Evolutionary conservation across 1,140 invertebrate species (phyloP), one percentile per base, ranked within the genome.

Genomic region (Lepidurus couesii): DNA sequence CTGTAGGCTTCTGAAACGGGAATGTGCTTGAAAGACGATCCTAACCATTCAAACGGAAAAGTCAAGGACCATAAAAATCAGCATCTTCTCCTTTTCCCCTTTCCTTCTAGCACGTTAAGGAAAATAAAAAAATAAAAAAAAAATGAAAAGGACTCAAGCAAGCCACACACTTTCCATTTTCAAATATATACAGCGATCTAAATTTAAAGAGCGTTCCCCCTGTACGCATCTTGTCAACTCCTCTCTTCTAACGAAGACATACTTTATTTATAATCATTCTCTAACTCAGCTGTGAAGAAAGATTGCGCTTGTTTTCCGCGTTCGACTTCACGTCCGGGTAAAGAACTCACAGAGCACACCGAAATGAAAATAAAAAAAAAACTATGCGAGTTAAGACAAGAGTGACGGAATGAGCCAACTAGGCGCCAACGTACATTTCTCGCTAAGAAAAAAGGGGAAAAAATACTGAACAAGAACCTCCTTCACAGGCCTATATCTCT

Each of bases 281-380:
- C 53, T 65, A 65, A 65, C 53, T 65, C 53, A 65, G 53, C 53
- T 65, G 53, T 65, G 53, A 65, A 65, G 53, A 65, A 65, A 65
- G 53, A 21, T n/a, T 21, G 53, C 16, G 53, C 53, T 65, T 65
- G 53, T 21, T 65, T 65, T 65, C 21, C 13, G n/a, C 13, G 13
- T 16, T 16, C 53, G 53, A 0, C 21, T 65, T 65, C 13, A 21
- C 13, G 13, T 16, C 13, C 53, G 53, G 9, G 21, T 65, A 21
- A 16, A 9, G 53, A 65, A 65, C 53, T 21, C 53, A 16, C 21
- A 65, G 16, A 65, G 13, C 53, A 65, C 7, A n/a, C 53, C 53
- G 21, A 65, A 21, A 65, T 13, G 53, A 13, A 65, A 13, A 65
- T 1, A 7, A 21, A 65, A 65, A 65, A 45, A 53, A 65, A 65